phyloP scores from a whole-genome alignment of 2,113 vertebrate species.

The Tichodroma muraria region DNA sequence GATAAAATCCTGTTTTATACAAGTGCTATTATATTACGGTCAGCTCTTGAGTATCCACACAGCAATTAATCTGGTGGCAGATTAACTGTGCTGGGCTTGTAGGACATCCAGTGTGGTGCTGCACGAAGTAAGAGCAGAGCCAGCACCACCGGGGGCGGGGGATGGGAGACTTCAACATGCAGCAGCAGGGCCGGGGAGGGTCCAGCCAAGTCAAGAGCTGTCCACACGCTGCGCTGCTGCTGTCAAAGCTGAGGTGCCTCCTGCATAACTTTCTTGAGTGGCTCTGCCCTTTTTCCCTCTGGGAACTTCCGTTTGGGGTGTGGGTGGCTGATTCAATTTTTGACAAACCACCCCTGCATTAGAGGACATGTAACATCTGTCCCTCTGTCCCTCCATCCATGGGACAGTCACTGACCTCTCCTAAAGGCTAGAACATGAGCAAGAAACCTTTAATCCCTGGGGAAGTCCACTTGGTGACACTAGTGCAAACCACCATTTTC shows the following conservation, averaged over 20 bases:
- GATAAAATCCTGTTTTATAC: slow-evolving; percentile 10
- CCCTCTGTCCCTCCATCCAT: not conserved
- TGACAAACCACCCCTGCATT: not conserved
- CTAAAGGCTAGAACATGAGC: not conserved
- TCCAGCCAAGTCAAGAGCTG: not conserved
- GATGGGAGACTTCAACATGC: rapidly evolving
- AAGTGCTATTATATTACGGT: not conserved
- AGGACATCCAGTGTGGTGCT: not conserved
- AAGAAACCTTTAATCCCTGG: not conserved
- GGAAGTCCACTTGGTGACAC: not conserved
- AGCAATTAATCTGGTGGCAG: not conserved
- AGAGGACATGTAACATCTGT: not conserved
- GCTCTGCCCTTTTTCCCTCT: not conserved
- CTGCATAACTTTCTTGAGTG: not conserved
- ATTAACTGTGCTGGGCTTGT: not conserved
- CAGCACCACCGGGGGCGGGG: not conserved
- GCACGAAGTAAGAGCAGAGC: not conserved
- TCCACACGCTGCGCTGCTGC: rapidly evolving
- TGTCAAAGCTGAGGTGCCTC: not conserved
- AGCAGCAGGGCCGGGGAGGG: rapidly evolving
- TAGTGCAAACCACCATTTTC: not conserved
- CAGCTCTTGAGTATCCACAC: not conserved
- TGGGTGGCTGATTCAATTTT: not conserved
- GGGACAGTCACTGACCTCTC: not conserved
- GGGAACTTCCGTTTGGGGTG: not conserved